These are phyloP conservation scores for Butorides virescens DNA, from an alignment of 2,113 vertebrate species.

Conservation along the genomic window DNA sequence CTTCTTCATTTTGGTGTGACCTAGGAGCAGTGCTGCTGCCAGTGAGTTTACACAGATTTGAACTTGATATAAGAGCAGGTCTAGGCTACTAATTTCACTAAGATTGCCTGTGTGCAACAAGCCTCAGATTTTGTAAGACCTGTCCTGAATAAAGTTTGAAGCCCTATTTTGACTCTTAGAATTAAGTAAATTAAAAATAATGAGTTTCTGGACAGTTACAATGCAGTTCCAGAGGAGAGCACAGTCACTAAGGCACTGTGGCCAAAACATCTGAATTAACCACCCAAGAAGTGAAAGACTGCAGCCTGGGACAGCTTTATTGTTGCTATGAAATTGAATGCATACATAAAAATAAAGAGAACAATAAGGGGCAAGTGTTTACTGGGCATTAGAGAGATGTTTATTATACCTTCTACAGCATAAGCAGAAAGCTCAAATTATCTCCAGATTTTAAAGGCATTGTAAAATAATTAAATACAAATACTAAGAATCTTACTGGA, in stretches of 20 bases:
- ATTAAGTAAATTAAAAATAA: constrained; percentile 5
- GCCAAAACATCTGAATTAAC: constrained; percentile 17
- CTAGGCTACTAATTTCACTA: neutral
- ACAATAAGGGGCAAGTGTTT: constrained; percentile 53
- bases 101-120: neutral
- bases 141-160: neutral
- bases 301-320: constrained; percentile 53
- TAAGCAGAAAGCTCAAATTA: constrained; percentile 63
- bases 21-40: neutral
- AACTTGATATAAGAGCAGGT: neutral
- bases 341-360: constrained; percentile 62
- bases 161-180: neutral
- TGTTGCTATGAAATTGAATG: constrained; percentile 66
- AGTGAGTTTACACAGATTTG: neutral
- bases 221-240: neutral
- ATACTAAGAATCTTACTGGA: constrained; percentile 40
- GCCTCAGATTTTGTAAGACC: neutral
- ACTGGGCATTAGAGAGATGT: constrained; percentile 52
- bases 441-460: constrained; percentile 62
- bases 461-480: constrained; percentile 56
- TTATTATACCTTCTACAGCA: constrained; percentile 50
- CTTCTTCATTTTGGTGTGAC: neutral
- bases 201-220: neutral
- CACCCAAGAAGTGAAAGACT: constrained; percentile 59
- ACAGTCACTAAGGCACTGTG: neutral